Evolutionary conservation across 2,888 invertebrate genomes (phyloP).

Genomic region (Plagiodera versicolora): DNA sequence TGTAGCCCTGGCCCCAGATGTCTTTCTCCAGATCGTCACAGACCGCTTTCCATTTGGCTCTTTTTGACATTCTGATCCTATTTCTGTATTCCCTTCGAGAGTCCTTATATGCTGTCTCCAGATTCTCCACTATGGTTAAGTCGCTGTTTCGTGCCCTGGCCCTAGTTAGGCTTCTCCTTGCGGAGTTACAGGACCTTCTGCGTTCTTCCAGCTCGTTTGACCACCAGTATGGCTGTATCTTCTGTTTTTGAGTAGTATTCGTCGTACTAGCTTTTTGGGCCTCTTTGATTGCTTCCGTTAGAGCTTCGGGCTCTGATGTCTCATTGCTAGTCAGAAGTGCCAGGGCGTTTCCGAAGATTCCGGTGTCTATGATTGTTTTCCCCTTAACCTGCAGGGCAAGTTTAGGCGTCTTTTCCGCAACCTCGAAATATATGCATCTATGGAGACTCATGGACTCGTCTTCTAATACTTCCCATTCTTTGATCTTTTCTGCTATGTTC

Average conservation of each 20-base stretch:
- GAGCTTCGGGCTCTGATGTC: not conserved
- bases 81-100: not conserved
- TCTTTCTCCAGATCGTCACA: not conserved
- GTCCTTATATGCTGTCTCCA: not conserved
- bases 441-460: not conserved
- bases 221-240: too few species aligned
- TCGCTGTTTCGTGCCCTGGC: too few species aligned
- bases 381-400: not conserved
- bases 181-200: too few species aligned
- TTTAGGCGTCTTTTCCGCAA: not conserved
- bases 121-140: not conserved
- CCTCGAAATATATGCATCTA: not conserved
- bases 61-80: not conserved
- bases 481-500: not conserved
- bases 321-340: not conserved
- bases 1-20: conserved; percentile 9
- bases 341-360: not conserved
- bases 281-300: not conserved
- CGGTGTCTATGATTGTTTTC: not conserved
- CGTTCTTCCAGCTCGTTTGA: too few species aligned
- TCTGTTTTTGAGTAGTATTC: too few species aligned
- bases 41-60: not conserved
- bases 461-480: not conserved
- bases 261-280: not conserved
- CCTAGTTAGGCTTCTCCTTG: too few species aligned